A percentile compares a stretch with the other conserved stretches of the same genome.
Evolutionary conservation across 2,113 vertebrate genomes (phyloP).

Genomic region (Alligator mississippiensis): DNA sequence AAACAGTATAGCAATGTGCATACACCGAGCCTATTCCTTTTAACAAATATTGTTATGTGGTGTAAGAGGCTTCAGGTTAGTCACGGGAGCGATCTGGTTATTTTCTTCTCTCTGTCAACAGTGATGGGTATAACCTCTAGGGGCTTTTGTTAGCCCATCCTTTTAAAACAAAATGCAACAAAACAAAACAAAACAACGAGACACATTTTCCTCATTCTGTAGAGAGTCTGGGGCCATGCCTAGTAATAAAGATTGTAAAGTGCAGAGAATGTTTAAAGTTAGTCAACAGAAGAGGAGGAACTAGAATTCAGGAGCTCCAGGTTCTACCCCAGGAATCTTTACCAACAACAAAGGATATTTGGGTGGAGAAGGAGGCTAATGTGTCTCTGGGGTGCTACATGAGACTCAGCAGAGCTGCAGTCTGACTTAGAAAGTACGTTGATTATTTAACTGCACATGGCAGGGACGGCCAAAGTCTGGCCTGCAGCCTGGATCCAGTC

Average conservation of each 20-base stretch:
- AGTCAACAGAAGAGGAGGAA: not conserved
- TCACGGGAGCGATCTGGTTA: not conserved
- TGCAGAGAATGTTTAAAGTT: too few species aligned
- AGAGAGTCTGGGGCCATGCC: not conserved
- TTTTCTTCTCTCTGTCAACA: not conserved
- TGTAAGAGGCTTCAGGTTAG: too few species aligned
- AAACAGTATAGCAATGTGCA: not conserved
- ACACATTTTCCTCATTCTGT: not conserved
- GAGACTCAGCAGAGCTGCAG: not conserved
- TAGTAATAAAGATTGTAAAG: not conserved
- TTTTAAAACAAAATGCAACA: not conserved
- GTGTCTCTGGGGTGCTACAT: not conserved
- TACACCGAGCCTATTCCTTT: not conserved
- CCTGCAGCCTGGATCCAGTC: too few species aligned
- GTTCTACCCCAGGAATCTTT: not conserved
- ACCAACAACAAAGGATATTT: not conserved
- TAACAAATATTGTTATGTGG: not conserved
- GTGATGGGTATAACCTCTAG: not conserved
- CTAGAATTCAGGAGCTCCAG: not conserved
- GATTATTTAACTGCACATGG: not conserved
- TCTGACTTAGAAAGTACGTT: not conserved
- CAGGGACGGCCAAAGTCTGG: too few species aligned
- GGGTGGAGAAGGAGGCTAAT: not conserved
- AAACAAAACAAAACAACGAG: not conserved
- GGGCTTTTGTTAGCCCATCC: too few species aligned